Evolutionary conservation across 2,888 invertebrate species (phyloP), one percentile per base, ranked within the genome.

Genomic region (Hybos culiciformis): DNA sequence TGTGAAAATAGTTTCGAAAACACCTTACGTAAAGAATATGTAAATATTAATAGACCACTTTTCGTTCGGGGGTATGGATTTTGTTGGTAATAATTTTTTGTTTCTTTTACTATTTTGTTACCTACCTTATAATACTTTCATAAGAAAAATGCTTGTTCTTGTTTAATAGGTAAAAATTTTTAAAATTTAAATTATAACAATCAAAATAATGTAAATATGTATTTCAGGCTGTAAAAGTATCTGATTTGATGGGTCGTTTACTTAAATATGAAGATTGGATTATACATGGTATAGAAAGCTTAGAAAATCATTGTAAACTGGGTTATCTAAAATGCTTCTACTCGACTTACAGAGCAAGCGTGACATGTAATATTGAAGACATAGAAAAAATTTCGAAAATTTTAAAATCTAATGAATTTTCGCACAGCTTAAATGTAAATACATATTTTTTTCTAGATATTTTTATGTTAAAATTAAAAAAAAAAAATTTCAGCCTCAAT

Each of bases 301-400:
- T 67, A 12, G 55, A 55, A 39, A 58, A 54, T 14, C 55, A 59
- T 46, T 49, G 55, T 3, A 56, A 57, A 2, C 56, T 60, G 31
- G 63, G 63, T 0, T 58, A 56, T 43, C 41, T 67, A 2, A 59
- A 55, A 46, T 65, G 66, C 34, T 63, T 66, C 41, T 61, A 56
- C 46, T 54, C 59, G 24, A 58, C 65, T 55, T 64, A 59, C 40
- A 50, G 47, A 0, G 44, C 57, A 0, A 50, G 59, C 3, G 8
- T 47, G 11, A 50, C 50, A 2, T 52, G 50, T n/a, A 53, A 46
- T 26, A 47, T 46, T 6, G 53, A 56, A 2, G 60, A 66, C 24
- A 41, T 61, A 5, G 17, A 55, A 12, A 51, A 53, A 0, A 36
- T 65, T 9, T 53, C 55, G 4, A 49, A 54, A 34, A 44, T 66